Percentiles rank a stretch among this genome's conserved stretches.
phyloP scores from a whole-genome alignment of 2,113 vertebrate genomes.

The Nicator chloris region DNA sequence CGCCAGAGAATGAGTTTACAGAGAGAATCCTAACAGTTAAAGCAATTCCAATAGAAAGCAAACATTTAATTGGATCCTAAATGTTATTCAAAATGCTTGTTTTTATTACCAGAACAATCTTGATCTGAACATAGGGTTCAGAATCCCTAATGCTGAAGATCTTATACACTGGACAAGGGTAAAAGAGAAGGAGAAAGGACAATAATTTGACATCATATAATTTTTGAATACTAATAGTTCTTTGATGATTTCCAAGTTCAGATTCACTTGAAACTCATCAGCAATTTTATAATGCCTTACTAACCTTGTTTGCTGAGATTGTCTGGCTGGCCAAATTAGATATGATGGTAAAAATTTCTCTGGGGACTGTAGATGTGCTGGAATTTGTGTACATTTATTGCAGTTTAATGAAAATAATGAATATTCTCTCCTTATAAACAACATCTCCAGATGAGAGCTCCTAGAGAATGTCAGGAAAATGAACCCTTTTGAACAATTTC shows the following conservation, averaged over 20 bases:
- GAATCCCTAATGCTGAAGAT: not conserved
- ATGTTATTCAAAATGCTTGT: not conserved
- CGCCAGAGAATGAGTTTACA: not conserved
- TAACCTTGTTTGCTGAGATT: slow-evolving; percentile 40
- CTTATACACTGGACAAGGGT: not conserved
- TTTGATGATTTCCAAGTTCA: not conserved
- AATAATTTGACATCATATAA: not conserved
- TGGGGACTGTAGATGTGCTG: not conserved
- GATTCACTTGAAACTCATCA: slow-evolving; percentile 21
- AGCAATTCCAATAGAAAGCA: not conserved
- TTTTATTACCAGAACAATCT: not conserved
- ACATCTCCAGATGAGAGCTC: not conserved
- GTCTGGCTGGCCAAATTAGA: not conserved
- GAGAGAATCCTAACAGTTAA: not conserved
- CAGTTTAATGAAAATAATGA: slow-evolving; percentile 37
- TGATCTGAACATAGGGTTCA: not conserved
- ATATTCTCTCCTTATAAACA: not conserved
- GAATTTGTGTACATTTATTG: not conserved
- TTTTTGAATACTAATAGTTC: not conserved
- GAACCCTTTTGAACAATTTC: not conserved
- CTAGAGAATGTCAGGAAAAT: not conserved
- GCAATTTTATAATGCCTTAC: slow-evolving; percentile 21
- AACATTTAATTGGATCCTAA: not conserved
- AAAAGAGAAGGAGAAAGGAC: not conserved
- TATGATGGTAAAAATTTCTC: not conserved